Percentiles rank a stretch among this genome's conserved stretches.
Evolutionary conservation across 23 tunicate species (phyloP).

Genomic region (Ascidia mentula): DNA sequence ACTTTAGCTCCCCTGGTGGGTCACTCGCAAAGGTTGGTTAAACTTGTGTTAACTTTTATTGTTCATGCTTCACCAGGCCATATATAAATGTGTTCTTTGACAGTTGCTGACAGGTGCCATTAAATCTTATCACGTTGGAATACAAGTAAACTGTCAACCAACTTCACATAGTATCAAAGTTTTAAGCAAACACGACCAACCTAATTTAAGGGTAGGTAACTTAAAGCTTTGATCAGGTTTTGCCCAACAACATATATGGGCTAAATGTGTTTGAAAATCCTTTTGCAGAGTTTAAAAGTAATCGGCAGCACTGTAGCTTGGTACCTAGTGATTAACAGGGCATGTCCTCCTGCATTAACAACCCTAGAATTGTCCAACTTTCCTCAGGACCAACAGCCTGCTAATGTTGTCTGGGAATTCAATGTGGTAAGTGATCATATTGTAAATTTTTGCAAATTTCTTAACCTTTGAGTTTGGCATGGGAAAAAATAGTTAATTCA

Average conservation of each 20-base stretch:
- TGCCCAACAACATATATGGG: too few relatives aligned
- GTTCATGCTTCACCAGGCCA: not conserved
- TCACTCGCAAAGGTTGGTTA: not conserved
- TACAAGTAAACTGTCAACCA: not conserved
- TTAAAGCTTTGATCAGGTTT: too few relatives aligned
- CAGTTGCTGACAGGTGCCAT: not conserved
- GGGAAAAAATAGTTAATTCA: too few relatives aligned
- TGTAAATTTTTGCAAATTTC: too few relatives aligned
- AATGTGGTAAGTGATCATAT: not conserved
- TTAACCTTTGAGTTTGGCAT: too few relatives aligned
- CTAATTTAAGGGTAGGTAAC: not conserved
- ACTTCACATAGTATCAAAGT: not conserved
- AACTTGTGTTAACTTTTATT: not conserved
- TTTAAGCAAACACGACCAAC: not conserved
- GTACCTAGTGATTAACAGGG: not conserved
- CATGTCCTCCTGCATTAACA: not conserved
- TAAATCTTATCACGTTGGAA: not conserved
- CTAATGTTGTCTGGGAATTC: not conserved
- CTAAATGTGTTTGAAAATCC: too few relatives aligned
- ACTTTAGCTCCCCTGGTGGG: not conserved
- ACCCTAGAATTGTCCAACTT: not conserved
- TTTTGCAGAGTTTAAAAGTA: not conserved
- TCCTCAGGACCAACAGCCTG: not conserved
- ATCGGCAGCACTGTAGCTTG: not conserved
- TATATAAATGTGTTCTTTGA: not conserved